A percentile compares a stretch with the other conserved stretches of the same genome.
These are phyloP conservation scores for Glyphotaelius pellucidus DNA, from an alignment of 2,888 invertebrate species.

Conservation along the genomic window DNA sequence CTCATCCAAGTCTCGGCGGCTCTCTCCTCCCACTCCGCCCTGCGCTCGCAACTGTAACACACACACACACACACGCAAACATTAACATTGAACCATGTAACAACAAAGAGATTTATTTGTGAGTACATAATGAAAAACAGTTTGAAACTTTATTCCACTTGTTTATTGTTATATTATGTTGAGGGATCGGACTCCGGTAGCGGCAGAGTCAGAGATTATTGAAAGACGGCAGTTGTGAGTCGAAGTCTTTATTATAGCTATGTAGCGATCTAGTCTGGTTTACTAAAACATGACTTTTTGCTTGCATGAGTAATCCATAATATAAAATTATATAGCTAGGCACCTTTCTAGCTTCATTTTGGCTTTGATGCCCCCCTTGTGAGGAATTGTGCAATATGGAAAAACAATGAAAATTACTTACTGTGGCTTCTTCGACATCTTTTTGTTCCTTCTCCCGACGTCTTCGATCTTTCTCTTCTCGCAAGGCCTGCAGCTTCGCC, in stretches of 20 bases:
- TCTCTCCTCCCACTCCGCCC: conserved; percentile 75
- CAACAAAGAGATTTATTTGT: not conserved
- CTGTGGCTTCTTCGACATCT: conserved; percentile 86
- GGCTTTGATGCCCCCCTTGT: not conserved
- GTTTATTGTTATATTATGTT: no score
- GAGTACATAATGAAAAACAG: no score
- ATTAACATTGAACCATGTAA: not conserved
- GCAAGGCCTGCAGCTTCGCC: conserved; percentile 91
- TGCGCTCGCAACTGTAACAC: conserved; percentile 73
- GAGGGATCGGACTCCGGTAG: no score
- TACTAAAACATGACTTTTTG: not conserved
- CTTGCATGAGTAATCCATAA: not conserved
- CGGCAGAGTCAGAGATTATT: no score
- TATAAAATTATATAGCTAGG: not conserved
- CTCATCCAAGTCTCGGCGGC: conserved; percentile 86
- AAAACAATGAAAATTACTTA: conserved; percentile 67
- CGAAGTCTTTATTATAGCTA: no score
- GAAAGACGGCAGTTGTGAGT: no score
- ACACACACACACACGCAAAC: not conserved
- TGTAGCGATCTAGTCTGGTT: no score
- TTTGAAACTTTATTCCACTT: no score
- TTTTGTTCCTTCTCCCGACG: conserved; percentile 91
- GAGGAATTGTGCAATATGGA: not conserved
- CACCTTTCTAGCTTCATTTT: not conserved
- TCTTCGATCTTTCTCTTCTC: conserved; percentile 93